Evolutionary conservation across 2,113 vertebrate species (phyloP).

Genomic region (Halichoeres trimaculatus): DNA sequence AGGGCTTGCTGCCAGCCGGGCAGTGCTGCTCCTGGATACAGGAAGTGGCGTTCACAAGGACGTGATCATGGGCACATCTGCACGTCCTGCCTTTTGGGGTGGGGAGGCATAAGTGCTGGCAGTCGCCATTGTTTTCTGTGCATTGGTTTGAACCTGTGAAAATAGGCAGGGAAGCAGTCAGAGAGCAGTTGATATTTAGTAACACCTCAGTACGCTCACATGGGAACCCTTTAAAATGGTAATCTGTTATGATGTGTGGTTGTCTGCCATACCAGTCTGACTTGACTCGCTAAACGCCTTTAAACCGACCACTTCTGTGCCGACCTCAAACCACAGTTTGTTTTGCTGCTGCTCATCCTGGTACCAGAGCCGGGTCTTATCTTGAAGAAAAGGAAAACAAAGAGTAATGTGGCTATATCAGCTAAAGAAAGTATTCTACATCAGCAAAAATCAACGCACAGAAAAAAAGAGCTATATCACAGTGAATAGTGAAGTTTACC

Average conservation of each 20-base stretch:
- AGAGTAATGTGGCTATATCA: not conserved
- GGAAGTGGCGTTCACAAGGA: slow-evolving; percentile 50
- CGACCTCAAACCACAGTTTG: slow-evolving; percentile 87
- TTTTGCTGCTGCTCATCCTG: slow-evolving; percentile 75
- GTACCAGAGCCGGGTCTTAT: slow-evolving; percentile 87
- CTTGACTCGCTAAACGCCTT: slow-evolving; percentile 85
- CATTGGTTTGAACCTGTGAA: slow-evolving; percentile 85
- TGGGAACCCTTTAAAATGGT: no score
- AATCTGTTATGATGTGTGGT: not conserved
- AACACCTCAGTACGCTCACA: no score
- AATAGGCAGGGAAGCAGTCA: no score
- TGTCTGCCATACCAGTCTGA: slow-evolving; percentile 84
- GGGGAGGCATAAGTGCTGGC: slow-evolving; percentile 89
- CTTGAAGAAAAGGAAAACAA: slow-evolving; percentile 64
- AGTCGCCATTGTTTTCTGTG: slow-evolving; percentile 85
- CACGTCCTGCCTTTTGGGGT: slow-evolving; percentile 85
- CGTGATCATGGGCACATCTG: slow-evolving; percentile 81
- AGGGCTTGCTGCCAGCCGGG: slow-evolving; percentile 59
- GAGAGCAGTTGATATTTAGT: no score
- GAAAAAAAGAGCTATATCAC: not conserved
- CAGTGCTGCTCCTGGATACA: slow-evolving; percentile 77
- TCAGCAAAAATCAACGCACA: not conserved
- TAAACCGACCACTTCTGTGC: slow-evolving; percentile 83
- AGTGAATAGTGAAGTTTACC: not conserved
- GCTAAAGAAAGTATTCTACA: no score